Conservation (phyloP, 2,113 vertebrate species). For the Cavia aperea region DNA sequence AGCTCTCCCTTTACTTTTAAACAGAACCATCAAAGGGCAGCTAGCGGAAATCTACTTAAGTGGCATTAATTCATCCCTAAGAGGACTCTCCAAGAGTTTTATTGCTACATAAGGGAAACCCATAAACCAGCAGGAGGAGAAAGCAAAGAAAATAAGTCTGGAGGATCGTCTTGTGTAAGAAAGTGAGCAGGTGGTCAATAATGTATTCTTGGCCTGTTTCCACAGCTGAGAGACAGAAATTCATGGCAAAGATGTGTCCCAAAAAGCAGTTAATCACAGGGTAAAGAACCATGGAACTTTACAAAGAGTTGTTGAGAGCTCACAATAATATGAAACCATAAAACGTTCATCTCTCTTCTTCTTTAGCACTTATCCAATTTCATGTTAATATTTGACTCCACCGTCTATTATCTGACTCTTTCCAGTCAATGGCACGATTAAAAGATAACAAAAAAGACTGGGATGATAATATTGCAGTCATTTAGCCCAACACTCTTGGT, state of each 20-base stretch:
- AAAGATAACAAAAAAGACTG: neutral
- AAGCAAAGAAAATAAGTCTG: slow-evolving; percentile 72
- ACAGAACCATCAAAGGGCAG: slow-evolving; percentile 71
- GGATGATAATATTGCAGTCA: neutral
- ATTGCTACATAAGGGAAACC: slow-evolving; percentile 67
- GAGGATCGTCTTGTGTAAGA: slow-evolving; percentile 57
- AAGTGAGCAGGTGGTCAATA: slow-evolving; percentile 70
- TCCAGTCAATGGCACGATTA: neutral
- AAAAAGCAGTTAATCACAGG: slow-evolving; percentile 54
- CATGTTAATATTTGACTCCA: neutral
- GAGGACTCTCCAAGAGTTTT: slow-evolving; percentile 71
- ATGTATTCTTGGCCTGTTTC: slow-evolving; percentile 60
- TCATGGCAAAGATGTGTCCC: slow-evolving; percentile 50
- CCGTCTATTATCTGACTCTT: neutral
- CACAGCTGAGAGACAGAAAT: slow-evolving; percentile 57
- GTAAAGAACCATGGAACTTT: neutral
- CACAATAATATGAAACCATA: neutral
- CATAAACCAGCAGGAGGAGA: slow-evolving; percentile 68
- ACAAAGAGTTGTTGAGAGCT: neutral
- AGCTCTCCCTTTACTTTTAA: slow-evolving; percentile 66
- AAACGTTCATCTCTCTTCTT: neutral
- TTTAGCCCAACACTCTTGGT: neutral
- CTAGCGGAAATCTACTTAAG: slow-evolving; percentile 71
- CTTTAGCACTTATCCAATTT: neutral
- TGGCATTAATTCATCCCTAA: slow-evolving; percentile 66